Evolutionary conservation across 1,140 invertebrate species (phyloP).

Genomic region (Amyelois transitella): DNA sequence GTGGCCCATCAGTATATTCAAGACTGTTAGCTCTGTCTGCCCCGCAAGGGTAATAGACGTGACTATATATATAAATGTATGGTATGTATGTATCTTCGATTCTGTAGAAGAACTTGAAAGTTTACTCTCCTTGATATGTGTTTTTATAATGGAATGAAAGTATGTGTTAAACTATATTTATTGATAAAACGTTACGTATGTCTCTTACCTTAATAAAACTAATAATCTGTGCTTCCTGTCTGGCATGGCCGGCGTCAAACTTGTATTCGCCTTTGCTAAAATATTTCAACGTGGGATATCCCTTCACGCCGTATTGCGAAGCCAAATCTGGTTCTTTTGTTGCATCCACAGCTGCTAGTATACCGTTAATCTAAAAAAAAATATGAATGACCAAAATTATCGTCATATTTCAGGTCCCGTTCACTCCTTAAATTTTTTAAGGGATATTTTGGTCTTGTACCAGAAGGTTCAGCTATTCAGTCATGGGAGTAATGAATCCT

Average conservation of each 20-base stretch:
- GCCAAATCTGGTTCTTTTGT: constrained; percentile 83
- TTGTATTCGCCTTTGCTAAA: constrained; percentile 84
- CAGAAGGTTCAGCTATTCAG: too few species aligned
- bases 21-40: too few species aligned
- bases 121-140: too few species aligned
- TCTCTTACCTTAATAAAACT: constrained; percentile 82
- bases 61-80: too few species aligned
- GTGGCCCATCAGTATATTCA: too few species aligned
- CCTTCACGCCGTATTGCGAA: constrained; percentile 82
- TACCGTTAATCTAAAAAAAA: constrained; percentile 77
- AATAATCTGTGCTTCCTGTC: constrained; percentile 85
- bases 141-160: too few species aligned
- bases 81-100: too few species aligned
- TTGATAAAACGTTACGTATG: background rate
- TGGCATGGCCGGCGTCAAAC: constrained; percentile 83
- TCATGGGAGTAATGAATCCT: too few species aligned
- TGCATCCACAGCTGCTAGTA: constrained; percentile 88
- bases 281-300: constrained; percentile 90
- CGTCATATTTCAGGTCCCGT: background rate
- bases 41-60: too few species aligned
- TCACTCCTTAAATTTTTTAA: background rate
- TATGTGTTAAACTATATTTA: too few species aligned
- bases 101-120: too few species aligned
- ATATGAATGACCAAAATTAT: background rate
- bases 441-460: background rate